Conservation (phyloP, 1,140 invertebrate species). For the Meloidogyne chitwoodi region DNA sequence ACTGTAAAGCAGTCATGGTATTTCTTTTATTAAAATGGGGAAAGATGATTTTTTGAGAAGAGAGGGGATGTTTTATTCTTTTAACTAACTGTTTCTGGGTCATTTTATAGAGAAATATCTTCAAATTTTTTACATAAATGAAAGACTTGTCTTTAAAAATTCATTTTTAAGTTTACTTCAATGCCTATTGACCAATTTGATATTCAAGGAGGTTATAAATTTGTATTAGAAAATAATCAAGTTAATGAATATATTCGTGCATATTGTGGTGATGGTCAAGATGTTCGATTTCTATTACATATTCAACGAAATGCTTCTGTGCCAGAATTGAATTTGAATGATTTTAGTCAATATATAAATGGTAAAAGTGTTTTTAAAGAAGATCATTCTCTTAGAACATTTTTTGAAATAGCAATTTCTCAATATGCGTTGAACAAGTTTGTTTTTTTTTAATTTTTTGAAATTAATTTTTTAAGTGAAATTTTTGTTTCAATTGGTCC, state of each 20-base stretch:
- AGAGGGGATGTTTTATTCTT: too few relatives aligned
- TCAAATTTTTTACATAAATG: too few relatives aligned
- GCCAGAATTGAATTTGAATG: slow-evolving; percentile 14
- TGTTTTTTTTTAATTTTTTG: neutral
- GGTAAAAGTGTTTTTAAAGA: slow-evolving; percentile 27
- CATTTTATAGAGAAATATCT: too few relatives aligned
- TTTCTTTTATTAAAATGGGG: neutral
- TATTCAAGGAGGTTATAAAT: neutral
- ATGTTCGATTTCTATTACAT: slow-evolving; percentile 18
- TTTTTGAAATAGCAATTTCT: slow-evolving; percentile 29
- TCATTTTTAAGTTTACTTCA: slow-evolving; percentile 27
- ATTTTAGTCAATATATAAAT: slow-evolving; percentile 24
- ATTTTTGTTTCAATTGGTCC: slow-evolving; percentile 27
- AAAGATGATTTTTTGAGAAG: neutral
- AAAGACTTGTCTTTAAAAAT: too few relatives aligned
- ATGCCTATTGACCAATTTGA: slow-evolving; percentile 15
- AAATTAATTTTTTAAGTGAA: slow-evolving; percentile 11
- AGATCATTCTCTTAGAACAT: slow-evolving; percentile 30
- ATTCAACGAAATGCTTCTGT: neutral
- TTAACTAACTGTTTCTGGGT: too few relatives aligned
- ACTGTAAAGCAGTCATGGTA: slow-evolving; percentile 13
- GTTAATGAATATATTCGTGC: slow-evolving; percentile 29
- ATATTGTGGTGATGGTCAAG: slow-evolving; percentile 25
- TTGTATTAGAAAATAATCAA: slow-evolving; percentile 11
- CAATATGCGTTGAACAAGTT: slow-evolving; percentile 36